Conservation (phyloP, 2,113 vertebrate genomes). For the Phylloscopus trochiloides region DNA sequence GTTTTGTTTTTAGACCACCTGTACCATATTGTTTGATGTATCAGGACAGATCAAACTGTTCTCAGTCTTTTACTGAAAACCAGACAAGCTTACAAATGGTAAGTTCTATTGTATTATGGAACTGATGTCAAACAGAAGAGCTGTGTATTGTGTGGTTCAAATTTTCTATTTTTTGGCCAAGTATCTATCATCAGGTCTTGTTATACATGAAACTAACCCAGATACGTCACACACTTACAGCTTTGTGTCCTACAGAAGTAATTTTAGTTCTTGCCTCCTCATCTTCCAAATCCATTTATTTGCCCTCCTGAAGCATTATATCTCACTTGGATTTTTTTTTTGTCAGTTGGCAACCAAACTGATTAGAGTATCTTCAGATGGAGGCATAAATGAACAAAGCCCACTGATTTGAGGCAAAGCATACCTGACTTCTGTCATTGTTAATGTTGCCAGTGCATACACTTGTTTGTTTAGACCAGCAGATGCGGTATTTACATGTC, state of each 20-base stretch:
- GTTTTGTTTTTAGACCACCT: conserved; percentile 76
- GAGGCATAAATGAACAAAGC: background rate
- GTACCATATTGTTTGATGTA: conserved; percentile 50
- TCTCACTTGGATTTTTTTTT: background rate
- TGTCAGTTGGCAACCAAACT: conserved; percentile 57
- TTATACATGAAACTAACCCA: conserved; percentile 21
- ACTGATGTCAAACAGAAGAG: conserved; percentile 60
- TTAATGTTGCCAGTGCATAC: background rate
- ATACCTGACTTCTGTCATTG: background rate
- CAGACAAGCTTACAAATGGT: conserved; percentile 66
- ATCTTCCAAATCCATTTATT: conserved; percentile 53
- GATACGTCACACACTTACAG: background rate
- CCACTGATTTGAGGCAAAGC: background rate
- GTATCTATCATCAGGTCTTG: conserved; percentile 28
- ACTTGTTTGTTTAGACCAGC: background rate
- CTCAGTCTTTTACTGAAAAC: conserved; percentile 41
- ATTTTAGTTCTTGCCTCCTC: conserved; percentile 40
- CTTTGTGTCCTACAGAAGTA: background rate
- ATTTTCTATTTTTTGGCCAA: conserved; percentile 40
- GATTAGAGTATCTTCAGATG: background rate
- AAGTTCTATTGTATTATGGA: conserved; percentile 72
- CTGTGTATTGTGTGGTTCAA: conserved; percentile 39
- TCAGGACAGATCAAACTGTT: conserved; percentile 71
- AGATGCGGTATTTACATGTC: background rate
- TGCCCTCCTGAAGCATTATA: conserved; percentile 16